Percentiles rank a stretch among this genome's conserved stretches.
Conservation (phyloP, 1,140 invertebrate species). For the Lordiphosa stackelbergi region DNA sequence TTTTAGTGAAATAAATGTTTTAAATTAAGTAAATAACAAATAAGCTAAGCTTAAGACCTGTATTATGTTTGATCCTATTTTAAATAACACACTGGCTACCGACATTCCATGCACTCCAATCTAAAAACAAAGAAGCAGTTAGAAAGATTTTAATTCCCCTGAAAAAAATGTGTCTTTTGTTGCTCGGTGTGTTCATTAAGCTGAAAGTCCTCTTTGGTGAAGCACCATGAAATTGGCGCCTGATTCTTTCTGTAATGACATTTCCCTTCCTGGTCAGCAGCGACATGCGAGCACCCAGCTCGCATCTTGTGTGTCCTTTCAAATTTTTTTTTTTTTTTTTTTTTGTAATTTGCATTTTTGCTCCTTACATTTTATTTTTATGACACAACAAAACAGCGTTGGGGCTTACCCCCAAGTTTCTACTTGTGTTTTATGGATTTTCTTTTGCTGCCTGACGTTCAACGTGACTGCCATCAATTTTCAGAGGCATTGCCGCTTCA, state of each 20-base stretch:
- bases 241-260: slow-evolving; percentile 48
- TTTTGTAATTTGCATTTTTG: slow-evolving; percentile 46
- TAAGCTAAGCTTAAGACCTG: too few species aligned
- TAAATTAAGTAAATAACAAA: too few species aligned
- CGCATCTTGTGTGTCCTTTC: not conserved
- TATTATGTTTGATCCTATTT: too few species aligned
- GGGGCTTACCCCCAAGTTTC: slow-evolving; percentile 34
- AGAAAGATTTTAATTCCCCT: too few species aligned
- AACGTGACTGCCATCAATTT: slow-evolving; percentile 76
- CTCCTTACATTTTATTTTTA: slow-evolving; percentile 43
- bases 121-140: too few species aligned
- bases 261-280: slow-evolving; percentile 20
- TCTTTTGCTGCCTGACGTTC: slow-evolving; percentile 45
- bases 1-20: too few species aligned
- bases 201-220: too few species aligned
- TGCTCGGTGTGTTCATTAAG: too few species aligned
- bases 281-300: slow-evolving; percentile 3
- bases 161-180: too few species aligned
- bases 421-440: slow-evolving; percentile 56
- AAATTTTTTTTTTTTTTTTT: slow-evolving; percentile 10
- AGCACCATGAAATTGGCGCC: slow-evolving; percentile 1
- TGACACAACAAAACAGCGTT: slow-evolving; percentile 28
- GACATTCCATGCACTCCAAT: too few species aligned
- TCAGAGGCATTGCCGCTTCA: slow-evolving; percentile 70
- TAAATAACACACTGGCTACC: too few species aligned